Conservation (phyloP, 2,797 vertebrate species). For the Eutrigla gurnardus region DNA sequence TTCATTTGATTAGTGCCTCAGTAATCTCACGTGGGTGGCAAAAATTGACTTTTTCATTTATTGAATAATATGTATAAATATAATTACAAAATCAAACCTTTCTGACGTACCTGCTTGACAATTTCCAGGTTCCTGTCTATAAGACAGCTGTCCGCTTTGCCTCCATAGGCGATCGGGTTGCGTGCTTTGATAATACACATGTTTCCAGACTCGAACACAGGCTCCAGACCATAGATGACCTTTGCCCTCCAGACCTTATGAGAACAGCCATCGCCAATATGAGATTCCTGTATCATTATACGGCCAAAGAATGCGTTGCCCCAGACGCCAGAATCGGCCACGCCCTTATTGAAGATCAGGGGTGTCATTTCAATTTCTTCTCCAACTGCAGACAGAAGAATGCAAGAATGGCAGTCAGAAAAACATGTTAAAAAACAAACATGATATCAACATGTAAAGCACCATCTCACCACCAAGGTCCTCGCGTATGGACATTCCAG, state of each 20-base stretch:
- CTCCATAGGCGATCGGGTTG: slow-evolving; percentile 90
- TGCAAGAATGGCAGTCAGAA: background rate
- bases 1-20: slow-evolving; percentile 39
- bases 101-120: slow-evolving; percentile 87
- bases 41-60: slow-evolving; percentile 19
- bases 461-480: slow-evolving; percentile 89
- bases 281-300: slow-evolving; percentile 87
- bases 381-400: slow-evolving; percentile 83
- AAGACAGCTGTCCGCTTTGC: slow-evolving; percentile 89
- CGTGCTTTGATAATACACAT: slow-evolving; percentile 91
- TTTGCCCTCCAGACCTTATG: slow-evolving; percentile 91
- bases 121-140: slow-evolving; percentile 91
- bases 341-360: slow-evolving; percentile 92
- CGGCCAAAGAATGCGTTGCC: slow-evolving; percentile 94
- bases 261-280: slow-evolving; percentile 78
- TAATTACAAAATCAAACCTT: slow-evolving; percentile 4
- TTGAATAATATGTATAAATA: background rate
- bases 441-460: background rate
- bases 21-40: slow-evolving; percentile 52
- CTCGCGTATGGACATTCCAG: slow-evolving; percentile 87
- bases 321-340: slow-evolving; percentile 91
- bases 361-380: slow-evolving; percentile 98
- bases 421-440: background rate
- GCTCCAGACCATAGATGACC: slow-evolving; percentile 95
- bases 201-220: slow-evolving; percentile 92